These are phyloP conservation scores for Rhyacophila brunnea DNA, from an alignment of 1,140 invertebrate species.

Conservation along the genomic window DNA sequence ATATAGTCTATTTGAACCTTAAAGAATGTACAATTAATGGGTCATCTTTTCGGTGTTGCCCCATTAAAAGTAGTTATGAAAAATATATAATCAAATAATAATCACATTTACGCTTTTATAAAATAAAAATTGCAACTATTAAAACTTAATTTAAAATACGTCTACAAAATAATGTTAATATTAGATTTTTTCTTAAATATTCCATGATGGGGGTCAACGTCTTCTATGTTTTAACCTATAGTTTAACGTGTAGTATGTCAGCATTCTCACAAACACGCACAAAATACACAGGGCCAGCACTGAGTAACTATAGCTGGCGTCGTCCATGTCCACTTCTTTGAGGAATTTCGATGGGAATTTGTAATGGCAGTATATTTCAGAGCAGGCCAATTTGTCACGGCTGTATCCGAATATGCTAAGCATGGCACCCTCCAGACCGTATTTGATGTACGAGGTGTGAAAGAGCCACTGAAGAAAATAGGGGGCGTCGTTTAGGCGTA, in stretches of 20 bases:
- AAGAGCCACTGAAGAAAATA: conserved; percentile 80
- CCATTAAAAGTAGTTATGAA: no score
- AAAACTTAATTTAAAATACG: no score
- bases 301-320: conserved; percentile 58
- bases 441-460: conserved; percentile 79
- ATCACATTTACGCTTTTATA: no score
- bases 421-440: conserved; percentile 72
- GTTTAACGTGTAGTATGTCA: conserved; percentile 66
- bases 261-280: conserved; percentile 61
- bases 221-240: conserved; percentile 61
- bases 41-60: no score
- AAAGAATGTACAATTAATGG: no score
- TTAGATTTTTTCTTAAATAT: no score
- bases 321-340: conserved; percentile 70
- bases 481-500: conserved; percentile 80
- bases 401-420: conserved; percentile 65
- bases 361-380: conserved; percentile 68
- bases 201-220: neutral
- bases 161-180: no score
- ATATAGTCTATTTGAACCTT: no score
- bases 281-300: conserved; percentile 60
- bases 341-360: conserved; percentile 68
- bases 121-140: no score
- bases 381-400: conserved; percentile 64
- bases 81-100: no score